Conservation (phyloP, 2,888 invertebrate species). For the Ophonus ardosiacus region DNA sequence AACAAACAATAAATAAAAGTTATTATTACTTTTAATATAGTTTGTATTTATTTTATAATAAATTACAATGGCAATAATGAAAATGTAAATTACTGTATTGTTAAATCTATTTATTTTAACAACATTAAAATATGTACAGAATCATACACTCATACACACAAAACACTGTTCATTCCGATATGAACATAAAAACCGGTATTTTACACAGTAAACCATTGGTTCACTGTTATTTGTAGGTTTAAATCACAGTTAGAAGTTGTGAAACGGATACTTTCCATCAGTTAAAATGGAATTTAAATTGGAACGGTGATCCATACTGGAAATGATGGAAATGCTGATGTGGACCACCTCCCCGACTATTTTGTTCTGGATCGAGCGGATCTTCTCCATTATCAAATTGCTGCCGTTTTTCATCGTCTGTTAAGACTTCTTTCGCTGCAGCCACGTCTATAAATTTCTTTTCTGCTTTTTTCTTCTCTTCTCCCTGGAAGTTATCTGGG, state of each 20-base stretch:
- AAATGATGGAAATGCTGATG: conserved; percentile 91
- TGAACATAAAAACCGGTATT: conserved; percentile 59
- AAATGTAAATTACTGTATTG: conserved; percentile 34
- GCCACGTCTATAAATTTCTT: conserved; percentile 99
- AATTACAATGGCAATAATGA: conserved; percentile 46
- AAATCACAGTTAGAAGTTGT: conserved; percentile 58
- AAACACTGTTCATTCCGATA: conserved; percentile 57
- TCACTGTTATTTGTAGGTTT: conserved; percentile 45
- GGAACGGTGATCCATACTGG: conserved; percentile 93
- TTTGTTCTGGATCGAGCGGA: conserved; percentile 96
- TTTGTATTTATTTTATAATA: conserved; percentile 8
- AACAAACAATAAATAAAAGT: background rate
- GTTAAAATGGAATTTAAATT: conserved; percentile 98
- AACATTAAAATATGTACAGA: conserved; percentile 59
- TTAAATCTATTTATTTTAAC: conserved; percentile 54
- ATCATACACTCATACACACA: conserved; percentile 58
- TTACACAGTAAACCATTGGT: conserved; percentile 34
- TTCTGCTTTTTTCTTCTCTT: conserved; percentile 94
- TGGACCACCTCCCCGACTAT: conserved; percentile 81
- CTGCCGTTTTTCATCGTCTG: conserved; percentile 93
- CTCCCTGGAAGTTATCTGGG: conserved; percentile 93
- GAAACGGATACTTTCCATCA: conserved; percentile 73
- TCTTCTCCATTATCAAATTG: conserved; percentile 97
- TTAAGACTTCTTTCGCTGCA: conserved; percentile 97
- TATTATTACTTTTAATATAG: background rate